phyloP scores from a whole-genome alignment of 2,113 vertebrate species.

The Cebus imitator region DNA sequence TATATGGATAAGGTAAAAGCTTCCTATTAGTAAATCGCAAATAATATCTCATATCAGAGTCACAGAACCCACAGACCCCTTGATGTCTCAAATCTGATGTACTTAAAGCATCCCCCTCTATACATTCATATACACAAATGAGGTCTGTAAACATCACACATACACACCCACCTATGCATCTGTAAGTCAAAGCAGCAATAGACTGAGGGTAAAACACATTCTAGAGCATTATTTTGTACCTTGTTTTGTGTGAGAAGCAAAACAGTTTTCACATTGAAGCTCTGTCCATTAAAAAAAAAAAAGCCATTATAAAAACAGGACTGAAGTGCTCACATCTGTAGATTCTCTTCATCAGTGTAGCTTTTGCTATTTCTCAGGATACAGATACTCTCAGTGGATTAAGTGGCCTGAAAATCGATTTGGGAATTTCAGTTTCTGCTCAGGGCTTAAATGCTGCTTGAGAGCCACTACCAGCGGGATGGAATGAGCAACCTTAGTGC shows the following conservation, averaged over 20 bases:
- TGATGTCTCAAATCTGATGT: neutral
- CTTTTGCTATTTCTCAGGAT: slow-evolving; percentile 13
- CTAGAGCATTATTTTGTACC: neutral
- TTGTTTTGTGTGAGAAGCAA: slow-evolving; percentile 23
- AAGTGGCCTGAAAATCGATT: slow-evolving; percentile 9
- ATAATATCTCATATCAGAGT: slow-evolving; percentile 11
- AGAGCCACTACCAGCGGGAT: neutral
- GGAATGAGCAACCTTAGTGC: neutral
- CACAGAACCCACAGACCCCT: neutral
- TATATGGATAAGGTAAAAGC: neutral
- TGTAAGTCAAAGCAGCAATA: neutral
- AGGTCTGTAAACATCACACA: neutral
- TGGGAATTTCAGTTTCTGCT: neutral
- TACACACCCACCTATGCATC: neutral
- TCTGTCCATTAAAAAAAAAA: neutral
- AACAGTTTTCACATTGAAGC: neutral
- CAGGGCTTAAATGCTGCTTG: neutral
- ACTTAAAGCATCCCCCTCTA: neutral
- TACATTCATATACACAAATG: neutral
- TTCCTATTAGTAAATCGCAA: slow-evolving; percentile 21
- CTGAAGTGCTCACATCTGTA: neutral
- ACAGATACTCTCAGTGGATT: slow-evolving; percentile 3
- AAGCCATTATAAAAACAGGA: neutral
- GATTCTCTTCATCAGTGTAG: neutral
- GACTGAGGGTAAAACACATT: neutral